Evolutionary conservation across 2,888 invertebrate genomes (phyloP), one percentile per base, ranked within the genome.

Genomic region (Lithosia quadra): DNA sequence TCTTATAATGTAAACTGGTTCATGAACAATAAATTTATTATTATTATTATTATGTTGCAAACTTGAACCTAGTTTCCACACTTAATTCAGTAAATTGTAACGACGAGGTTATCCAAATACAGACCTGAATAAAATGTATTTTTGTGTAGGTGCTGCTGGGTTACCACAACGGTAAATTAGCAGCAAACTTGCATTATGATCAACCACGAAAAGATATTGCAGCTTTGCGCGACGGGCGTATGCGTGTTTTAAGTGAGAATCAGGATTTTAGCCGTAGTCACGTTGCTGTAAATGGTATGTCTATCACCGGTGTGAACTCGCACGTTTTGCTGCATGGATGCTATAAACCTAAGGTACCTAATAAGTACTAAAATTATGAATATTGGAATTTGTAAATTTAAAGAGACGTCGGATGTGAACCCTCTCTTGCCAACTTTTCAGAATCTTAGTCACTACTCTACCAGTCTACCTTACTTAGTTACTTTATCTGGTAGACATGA

Each of bases 111-210:
- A 28, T 28, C 39, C 22, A 11, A 22, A 49, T 62, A 7, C 4
- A 2, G 5, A 28, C 2, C 36, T 22, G 22, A 4, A 28, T 36
- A 18, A 3, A 13, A 22, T 56, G 0, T 64, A 22, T 28, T 39
- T 11, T 7, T 58, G 15, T 33, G 79, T 96, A 90, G 90, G 82
- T 90, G 0, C 70, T 89, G 15, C 91, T 97, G 58, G 96, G 96
- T 0, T 97, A 97, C 92, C 96, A 97, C 84, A 92, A 93, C 43
- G 96, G 96, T 0, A 78, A 91, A 10, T 94, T 98, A 67, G 97
- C 97, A 0, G 96, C 96, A 0, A 98, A 97, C 86, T 91, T 98
- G 34, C 96, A 98, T 86, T 97, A 92, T 84, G 91, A 94, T 0
- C 90, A 85, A 2, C 96, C 97, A 0, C 90, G 95, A 4, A 86